Conservation (phyloP, 2,797 vertebrate species). For the Hippocampus kuda region DNA sequence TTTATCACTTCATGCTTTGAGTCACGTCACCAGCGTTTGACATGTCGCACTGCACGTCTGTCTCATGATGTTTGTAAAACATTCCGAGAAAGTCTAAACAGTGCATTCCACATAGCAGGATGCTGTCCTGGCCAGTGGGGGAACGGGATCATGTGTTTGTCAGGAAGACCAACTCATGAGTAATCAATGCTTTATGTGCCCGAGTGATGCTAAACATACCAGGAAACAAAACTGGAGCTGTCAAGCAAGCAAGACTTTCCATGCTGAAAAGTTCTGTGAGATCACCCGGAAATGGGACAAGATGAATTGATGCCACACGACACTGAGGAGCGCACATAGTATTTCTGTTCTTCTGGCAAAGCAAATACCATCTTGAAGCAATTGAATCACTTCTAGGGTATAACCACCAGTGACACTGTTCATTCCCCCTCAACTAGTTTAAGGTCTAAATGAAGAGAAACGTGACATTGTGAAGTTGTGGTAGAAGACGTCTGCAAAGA, state of each 20-base stretch:
- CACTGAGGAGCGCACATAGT: background rate
- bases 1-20: slow-evolving; percentile 42
- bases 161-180: slow-evolving; percentile 67
- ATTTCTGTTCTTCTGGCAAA: background rate
- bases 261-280: slow-evolving; percentile 38
- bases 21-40: slow-evolving; percentile 42
- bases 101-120: slow-evolving; percentile 62
- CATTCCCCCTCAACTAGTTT: background rate
- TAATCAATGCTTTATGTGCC: slow-evolving; percentile 56
- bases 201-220: slow-evolving; percentile 57
- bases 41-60: slow-evolving; percentile 57
- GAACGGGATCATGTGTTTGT: slow-evolving; percentile 62
- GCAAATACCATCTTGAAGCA: background rate
- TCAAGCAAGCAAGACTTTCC: slow-evolving; percentile 53
- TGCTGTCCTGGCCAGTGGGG: slow-evolving; percentile 37
- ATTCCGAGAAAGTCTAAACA: slow-evolving; percentile 56
- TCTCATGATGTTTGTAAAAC: slow-evolving; percentile 64
- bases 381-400: background rate
- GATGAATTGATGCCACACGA: slow-evolving; percentile 35
- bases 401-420: background rate
- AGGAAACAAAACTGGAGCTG: slow-evolving; percentile 54
- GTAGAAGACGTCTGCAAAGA: background rate
- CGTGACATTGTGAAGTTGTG: background rate
- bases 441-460: background rate
- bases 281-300: slow-evolving; percentile 55